A percentile compares a stretch with the other conserved stretches of the same genome.
These are phyloP conservation scores for Pogonomyrmex barbatus DNA, from an alignment of 1,140 invertebrate species.

Conservation along the genomic window DNA sequence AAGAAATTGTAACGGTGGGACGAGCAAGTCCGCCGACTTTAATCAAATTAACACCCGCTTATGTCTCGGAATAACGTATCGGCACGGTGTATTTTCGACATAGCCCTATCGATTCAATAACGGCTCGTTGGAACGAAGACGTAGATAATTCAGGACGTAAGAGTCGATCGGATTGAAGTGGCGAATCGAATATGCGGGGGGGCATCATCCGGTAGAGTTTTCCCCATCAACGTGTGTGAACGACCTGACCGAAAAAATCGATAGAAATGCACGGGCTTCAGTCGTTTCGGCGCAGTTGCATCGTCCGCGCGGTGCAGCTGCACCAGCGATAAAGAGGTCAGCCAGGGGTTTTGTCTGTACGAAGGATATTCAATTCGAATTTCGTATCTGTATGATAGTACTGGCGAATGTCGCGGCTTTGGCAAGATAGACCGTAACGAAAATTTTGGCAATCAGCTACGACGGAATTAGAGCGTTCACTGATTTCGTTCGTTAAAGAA, in stretches of 20 bases:
- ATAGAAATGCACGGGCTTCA: conserved; percentile 77
- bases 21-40: not conserved
- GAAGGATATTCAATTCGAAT: conserved; percentile 1
- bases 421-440: conserved; percentile 17
- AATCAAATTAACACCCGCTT: not conserved
- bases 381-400: conserved; percentile 3
- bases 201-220: conserved; percentile 48
- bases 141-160: conserved; percentile 16
- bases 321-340: conserved; percentile 68
- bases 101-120: not conserved
- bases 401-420: conserved; percentile 27
- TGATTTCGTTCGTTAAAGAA: not conserved
- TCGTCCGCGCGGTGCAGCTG: conserved; percentile 64
- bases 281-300: conserved; percentile 75
- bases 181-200: not conserved
- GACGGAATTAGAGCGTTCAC: conserved; percentile 8
- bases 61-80: conserved; percentile 17
- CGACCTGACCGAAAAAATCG: conserved; percentile 80
- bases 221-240: conserved; percentile 73
- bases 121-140: not conserved
- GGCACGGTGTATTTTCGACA: not conserved
- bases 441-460: conserved; percentile 47
- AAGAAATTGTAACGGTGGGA: not conserved
- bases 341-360: conserved; percentile 13
- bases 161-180: not conserved